phyloP scores from a whole-genome alignment of 2,113 vertebrate species.

The Corynorhinus townsendii region DNA sequence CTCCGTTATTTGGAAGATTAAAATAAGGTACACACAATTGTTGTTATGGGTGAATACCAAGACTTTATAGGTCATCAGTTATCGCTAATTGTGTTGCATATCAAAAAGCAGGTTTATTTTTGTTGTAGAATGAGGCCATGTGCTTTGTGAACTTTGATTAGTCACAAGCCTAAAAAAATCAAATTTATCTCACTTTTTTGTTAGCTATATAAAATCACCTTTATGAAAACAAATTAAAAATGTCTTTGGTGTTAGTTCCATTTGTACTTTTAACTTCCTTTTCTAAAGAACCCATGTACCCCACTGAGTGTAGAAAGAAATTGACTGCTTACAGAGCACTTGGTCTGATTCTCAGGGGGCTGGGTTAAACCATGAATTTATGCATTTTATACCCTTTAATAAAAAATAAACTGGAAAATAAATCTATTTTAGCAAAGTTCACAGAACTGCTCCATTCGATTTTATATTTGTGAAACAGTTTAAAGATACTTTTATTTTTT shows the following conservation, averaged over 20 bases:
- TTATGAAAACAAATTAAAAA: background rate
- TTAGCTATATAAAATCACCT: background rate
- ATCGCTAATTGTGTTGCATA: background rate
- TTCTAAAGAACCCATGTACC: background rate
- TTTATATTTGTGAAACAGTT: background rate
- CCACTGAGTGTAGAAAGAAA: background rate
- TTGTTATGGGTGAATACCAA: background rate
- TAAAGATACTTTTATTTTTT: background rate
- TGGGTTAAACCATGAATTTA: background rate
- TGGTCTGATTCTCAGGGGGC: background rate
- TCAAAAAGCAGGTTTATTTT: background rate
- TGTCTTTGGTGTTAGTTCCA: background rate
- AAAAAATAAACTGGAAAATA: conserved; percentile 6
- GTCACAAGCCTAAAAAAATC: background rate
- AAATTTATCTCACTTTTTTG: background rate
- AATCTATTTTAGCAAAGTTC: background rate
- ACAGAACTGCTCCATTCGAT: background rate
- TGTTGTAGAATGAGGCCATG: background rate
- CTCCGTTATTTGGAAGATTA: background rate
- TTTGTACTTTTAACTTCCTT: conserved; percentile 1
- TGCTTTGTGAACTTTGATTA: background rate
- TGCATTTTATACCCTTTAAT: background rate
- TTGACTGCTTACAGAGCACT: background rate
- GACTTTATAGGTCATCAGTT: background rate
- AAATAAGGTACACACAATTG: background rate